Percentiles rank a stretch among this genome's conserved stretches.
Conservation (phyloP, 2,888 invertebrate species). For the Stenodema calcarata region DNA sequence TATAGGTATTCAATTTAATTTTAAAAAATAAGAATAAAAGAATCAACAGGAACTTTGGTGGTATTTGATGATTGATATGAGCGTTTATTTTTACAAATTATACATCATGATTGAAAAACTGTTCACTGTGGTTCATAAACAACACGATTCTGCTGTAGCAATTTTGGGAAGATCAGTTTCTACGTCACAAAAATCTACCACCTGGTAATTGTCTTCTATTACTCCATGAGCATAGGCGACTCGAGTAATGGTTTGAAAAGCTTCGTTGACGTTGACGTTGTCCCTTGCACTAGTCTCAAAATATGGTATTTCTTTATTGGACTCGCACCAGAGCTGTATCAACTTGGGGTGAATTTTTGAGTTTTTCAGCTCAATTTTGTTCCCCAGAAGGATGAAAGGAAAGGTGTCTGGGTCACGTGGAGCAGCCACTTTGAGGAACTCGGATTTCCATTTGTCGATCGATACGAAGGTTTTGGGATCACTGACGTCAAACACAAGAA, state of each 20-base stretch:
- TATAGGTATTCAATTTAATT: no score
- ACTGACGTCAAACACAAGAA: conserved; percentile 98
- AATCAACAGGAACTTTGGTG: no score
- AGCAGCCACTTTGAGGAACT: conserved; percentile 70
- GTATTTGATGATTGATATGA: no score
- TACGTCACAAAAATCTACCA: background rate
- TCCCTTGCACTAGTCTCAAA: conserved; percentile 99
- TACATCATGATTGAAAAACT: no score
- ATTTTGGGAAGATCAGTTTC: background rate
- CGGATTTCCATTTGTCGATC: conserved; percentile 65
- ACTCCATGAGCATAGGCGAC: conserved; percentile 92
- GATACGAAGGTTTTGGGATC: conserved; percentile 98
- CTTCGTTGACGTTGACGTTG: conserved; percentile 97
- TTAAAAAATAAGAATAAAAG: no score
- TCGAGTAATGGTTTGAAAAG: conserved; percentile 98
- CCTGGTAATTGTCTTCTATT: background rate
- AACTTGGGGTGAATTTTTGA: conserved; percentile 67
- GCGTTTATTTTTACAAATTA: no score
- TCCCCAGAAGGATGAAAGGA: conserved; percentile 97
- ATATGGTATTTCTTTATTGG: conserved; percentile 98
- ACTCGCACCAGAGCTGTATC: conserved; percentile 98
- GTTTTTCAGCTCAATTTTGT: conserved; percentile 94
- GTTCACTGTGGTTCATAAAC: background rate
- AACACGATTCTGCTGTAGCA: background rate
- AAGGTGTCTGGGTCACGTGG: conserved; percentile 99